Evolutionary conservation across 2,113 vertebrate genomes (phyloP).

Genomic region (Pholis gunnellus): DNA sequence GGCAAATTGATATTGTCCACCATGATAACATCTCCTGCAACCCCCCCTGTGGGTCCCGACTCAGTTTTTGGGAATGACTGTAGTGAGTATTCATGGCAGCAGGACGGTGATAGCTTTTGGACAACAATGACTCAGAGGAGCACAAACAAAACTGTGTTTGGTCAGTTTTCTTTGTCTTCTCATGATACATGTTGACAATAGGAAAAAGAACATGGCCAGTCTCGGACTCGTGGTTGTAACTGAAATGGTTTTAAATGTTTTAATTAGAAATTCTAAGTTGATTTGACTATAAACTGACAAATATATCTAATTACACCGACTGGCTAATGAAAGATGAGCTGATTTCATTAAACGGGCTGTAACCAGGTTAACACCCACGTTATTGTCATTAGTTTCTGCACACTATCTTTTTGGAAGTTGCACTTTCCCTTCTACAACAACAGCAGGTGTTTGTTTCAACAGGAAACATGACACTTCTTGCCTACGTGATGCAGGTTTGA

Average conservation of each 20-base stretch:
- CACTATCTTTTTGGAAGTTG: background rate
- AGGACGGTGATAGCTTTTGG: background rate
- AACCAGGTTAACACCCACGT: background rate
- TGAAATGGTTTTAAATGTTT: too few species aligned
- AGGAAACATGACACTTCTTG: constrained; percentile 11
- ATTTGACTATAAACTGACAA: background rate
- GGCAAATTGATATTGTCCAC: too few species aligned
- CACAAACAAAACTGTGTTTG: background rate
- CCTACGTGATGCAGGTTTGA: background rate
- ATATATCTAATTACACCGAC: background rate
- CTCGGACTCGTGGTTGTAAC: too few species aligned
- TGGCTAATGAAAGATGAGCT: background rate
- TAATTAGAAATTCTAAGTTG: background rate
- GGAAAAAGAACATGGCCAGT: background rate
- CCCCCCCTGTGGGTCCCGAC: too few species aligned
- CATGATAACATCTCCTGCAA: too few species aligned
- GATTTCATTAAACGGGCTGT: background rate
- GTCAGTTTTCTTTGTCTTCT: background rate
- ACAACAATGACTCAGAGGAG: background rate
- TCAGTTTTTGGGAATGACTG: too few species aligned
- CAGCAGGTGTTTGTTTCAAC: constrained; percentile 4
- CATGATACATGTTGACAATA: background rate
- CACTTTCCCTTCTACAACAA: background rate
- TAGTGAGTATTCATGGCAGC: background rate
- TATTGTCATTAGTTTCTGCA: background rate